These are phyloP conservation scores for Myiozetetes cayanensis DNA, from an alignment of 2,113 vertebrate genomes.

Conservation along the genomic window DNA sequence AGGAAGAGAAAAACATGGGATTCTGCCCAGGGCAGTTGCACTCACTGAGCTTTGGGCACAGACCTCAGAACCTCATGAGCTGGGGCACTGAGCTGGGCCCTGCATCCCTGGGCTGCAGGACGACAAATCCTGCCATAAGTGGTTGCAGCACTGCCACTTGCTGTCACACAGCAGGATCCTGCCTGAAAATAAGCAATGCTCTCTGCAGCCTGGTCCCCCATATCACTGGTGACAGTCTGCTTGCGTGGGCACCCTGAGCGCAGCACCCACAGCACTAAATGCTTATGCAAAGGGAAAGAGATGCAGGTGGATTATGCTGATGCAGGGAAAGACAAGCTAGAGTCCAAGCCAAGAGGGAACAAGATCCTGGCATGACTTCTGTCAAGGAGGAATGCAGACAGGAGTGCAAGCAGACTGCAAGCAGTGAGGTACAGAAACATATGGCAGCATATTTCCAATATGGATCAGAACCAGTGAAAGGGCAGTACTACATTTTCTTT, in stretches of 20 bases:
- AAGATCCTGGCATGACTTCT: neutral
- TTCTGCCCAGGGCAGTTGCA: neutral
- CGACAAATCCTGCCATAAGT: rapidly evolving
- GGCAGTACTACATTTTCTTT: neutral
- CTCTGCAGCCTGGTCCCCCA: neutral
- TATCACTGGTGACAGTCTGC: neutral
- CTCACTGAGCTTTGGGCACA: neutral
- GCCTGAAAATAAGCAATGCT: rapidly evolving
- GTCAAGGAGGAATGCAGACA: neutral
- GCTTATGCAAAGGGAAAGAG: neutral
- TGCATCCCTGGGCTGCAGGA: neutral
- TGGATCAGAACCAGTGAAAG: neutral
- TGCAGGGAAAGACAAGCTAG: neutral
- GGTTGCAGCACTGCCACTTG: neutral
- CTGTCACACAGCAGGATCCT: neutral
- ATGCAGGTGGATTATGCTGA: neutral
- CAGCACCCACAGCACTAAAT: neutral
- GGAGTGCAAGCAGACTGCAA: neutral
- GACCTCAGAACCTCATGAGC: neutral
- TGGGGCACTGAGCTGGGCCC: neutral
- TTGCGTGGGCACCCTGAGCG: rapidly evolving
- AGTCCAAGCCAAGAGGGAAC: neutral
- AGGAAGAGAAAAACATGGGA: rapidly evolving
- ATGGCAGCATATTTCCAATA: neutral
- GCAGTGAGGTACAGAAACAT: neutral